Base-by-base conservation (phyloP, 2,113 vertebrate species). In the Prietella phreatophila region DNA sequence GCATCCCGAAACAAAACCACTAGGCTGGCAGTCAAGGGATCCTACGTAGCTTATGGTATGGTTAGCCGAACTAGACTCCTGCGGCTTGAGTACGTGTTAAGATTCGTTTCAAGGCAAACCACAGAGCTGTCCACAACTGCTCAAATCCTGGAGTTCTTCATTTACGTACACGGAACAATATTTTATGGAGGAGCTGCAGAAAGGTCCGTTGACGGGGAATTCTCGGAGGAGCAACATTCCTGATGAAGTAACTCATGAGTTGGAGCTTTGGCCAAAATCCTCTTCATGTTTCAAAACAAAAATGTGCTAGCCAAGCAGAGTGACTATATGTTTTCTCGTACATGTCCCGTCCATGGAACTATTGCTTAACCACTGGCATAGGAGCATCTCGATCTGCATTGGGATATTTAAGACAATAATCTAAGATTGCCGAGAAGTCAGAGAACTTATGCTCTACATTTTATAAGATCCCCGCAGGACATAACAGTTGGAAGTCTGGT, bases 261-360 rank as follows among this genome's bases (percentile, higher is more conserved):
- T 71, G 80, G 55, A 86, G 78, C 30, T 83, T 71, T 25, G 19
- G 87, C 89, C 89, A 91, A 89, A 88, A 85, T 61, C 67, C 20
- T 82, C 85, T 88, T 88, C 85, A 61, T 76, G 87, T 89, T 90
- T 90, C 89, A 88, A 90, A 90, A 90, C 87, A 85, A 89, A 89
- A 90, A 90, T 75, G 85, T 90, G 89, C 89, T 90, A 83, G 87
- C 87, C 87, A 90, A 90, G 89, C 85, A 89, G 86, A 82, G 63
- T 39, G 78, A 84, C 55, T 84, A 83, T 82, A 80, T 76, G 88
- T 75, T 81, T 79, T 84, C 86, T 55, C 42, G 47, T 80, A 81
- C 67, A 55, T 60, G 55, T 85, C 30, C 71, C 65, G 20, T 83
- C 85, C 79, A 79, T 86, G 73, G 71, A 67, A 42, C 36, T 69